phyloP scores from a whole-genome alignment of 2,797 vertebrate species.

The Picus viridis region DNA sequence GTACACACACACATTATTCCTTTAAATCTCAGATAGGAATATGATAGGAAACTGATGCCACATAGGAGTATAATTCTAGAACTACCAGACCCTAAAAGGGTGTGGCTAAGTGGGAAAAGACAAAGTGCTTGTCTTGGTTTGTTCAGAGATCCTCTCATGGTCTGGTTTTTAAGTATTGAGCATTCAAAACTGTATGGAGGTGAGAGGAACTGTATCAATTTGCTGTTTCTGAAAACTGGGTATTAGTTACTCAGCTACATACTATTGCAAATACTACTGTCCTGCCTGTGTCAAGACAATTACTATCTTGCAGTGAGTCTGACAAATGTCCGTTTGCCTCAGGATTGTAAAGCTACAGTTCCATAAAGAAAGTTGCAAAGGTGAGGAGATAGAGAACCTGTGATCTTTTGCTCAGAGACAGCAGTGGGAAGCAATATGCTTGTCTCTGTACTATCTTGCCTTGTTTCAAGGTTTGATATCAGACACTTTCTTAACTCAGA shows the following conservation, averaged over 20 bases:
- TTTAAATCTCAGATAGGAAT: constrained; percentile 5
- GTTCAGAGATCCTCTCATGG: not conserved
- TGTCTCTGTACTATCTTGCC: not conserved
- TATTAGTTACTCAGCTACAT: not conserved
- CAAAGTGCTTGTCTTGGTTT: not conserved
- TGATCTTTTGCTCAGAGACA: not conserved
- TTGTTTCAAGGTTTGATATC: not conserved
- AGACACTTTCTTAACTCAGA: not conserved
- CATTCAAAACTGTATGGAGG: not conserved
- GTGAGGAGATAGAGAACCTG: not conserved
- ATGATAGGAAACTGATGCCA: not conserved
- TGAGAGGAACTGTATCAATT: not conserved
- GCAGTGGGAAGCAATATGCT: not conserved
- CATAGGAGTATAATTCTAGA: not conserved
- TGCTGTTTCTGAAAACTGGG: not conserved
- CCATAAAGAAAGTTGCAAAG: not conserved
- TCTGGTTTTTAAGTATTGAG: not conserved
- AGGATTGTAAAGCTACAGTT: not conserved
- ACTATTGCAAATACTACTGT: not conserved
- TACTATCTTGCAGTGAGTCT: not conserved
- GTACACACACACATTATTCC: not conserved
- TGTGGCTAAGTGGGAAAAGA: not conserved
- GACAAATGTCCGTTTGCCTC: not conserved
- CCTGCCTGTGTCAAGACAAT: not conserved
- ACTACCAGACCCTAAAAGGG: not conserved